Conservation (phyloP, 2,888 invertebrate species). For the Heterodera filipjevi region DNA sequence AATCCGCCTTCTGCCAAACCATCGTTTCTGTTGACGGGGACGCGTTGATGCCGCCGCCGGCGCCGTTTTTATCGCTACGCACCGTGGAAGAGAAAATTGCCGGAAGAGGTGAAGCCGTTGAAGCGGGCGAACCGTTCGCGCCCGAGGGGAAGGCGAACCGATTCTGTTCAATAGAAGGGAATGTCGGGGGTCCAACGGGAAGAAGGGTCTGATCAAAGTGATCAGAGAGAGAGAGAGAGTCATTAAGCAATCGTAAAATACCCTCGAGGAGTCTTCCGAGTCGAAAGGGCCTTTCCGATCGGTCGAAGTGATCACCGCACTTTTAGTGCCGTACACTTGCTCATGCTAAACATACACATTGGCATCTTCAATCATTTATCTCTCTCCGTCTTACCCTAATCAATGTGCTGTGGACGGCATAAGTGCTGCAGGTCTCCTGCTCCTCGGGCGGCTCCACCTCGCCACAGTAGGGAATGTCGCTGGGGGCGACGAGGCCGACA, state of each 20-base stretch:
- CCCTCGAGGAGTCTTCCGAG: not conserved
- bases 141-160: slow-evolving; percentile 13
- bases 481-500: slow-evolving; percentile 39
- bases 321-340: slow-evolving; percentile 31
- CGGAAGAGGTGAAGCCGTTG: slow-evolving; percentile 14
- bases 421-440: slow-evolving; percentile 19
- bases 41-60: slow-evolving; percentile 16
- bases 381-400: slow-evolving; percentile 3
- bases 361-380: not conserved
- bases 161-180: not conserved
- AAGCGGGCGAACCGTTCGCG: slow-evolving; percentile 7
- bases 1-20: slow-evolving; percentile 37
- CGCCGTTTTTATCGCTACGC: slow-evolving; percentile 23
- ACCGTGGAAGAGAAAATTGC: slow-evolving; percentile 32
- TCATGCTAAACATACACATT: slow-evolving; percentile 25
- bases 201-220: too few species aligned
- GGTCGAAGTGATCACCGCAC: slow-evolving; percentile 15
- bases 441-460: slow-evolving; percentile 16
- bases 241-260: too few species aligned
- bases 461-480: slow-evolving; percentile 43
- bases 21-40: slow-evolving; percentile 33
- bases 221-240: too few species aligned
- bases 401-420: slow-evolving; percentile 18
- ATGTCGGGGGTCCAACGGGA: too few species aligned
- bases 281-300: not conserved